Conservation (phyloP, 2,797 vertebrate species). For the Brachymystax lenok region DNA sequence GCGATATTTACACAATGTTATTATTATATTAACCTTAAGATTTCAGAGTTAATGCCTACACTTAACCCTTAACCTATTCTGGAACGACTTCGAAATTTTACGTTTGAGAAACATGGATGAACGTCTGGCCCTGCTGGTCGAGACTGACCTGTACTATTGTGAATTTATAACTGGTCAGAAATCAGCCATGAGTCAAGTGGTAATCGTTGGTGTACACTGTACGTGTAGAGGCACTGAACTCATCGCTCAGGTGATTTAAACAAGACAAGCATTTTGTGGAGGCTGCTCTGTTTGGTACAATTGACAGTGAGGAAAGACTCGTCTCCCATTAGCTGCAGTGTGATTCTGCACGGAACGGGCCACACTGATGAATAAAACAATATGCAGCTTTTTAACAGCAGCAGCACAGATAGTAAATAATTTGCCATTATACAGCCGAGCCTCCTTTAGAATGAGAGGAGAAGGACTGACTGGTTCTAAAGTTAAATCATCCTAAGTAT, state of each 20-base stretch:
- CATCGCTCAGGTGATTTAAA: conserved; percentile 19
- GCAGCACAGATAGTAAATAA: conserved; percentile 47
- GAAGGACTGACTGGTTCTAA: background rate
- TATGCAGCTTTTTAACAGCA: conserved; percentile 26
- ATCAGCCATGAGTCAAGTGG: background rate
- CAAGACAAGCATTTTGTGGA: conserved; percentile 29
- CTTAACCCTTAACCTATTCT: too few species aligned
- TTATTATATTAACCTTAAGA: too few species aligned
- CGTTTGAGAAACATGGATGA: too few species aligned
- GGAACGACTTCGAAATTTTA: too few species aligned
- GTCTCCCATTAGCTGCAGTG: conserved; percentile 35
- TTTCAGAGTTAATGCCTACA: too few species aligned
- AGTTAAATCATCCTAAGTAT: conserved; percentile 7
- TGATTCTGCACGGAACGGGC: conserved; percentile 11
- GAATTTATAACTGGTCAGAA: background rate
- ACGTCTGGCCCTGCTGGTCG: background rate
- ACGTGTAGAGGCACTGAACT: conserved; percentile 1
- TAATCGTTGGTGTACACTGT: background rate
- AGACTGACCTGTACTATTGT: background rate
- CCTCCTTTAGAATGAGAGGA: conserved; percentile 19
- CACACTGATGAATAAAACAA: conserved; percentile 50
- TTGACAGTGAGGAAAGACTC: conserved; percentile 19
- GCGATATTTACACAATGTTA: too few species aligned
- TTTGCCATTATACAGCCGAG: conserved; percentile 44
- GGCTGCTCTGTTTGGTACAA: background rate